These are phyloP conservation scores for Scaptomyza montana DNA, from an alignment of 1,140 invertebrate species.

Conservation along the genomic window DNA sequence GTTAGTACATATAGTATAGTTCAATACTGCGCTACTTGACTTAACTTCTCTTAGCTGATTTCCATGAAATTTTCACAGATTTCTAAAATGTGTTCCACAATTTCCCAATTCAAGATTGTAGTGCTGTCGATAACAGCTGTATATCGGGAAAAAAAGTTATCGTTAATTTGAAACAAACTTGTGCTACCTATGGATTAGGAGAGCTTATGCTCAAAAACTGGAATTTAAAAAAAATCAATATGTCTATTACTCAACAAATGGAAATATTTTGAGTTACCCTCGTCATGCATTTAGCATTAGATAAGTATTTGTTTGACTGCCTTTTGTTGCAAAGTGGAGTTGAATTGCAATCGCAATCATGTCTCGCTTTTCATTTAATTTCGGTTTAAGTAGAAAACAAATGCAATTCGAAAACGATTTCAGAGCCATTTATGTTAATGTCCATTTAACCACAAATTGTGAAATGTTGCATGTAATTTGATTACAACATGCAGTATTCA, in stretches of 20 bases:
- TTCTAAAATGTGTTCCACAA: too few species aligned
- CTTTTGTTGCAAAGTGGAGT: not conserved
- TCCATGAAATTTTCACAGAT: too few species aligned
- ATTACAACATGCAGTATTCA: slow-evolving; percentile 33
- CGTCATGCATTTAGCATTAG: not conserved
- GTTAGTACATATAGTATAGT: too few species aligned
- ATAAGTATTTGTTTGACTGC: not conserved
- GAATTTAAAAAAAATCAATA: too few species aligned
- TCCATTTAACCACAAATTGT: slow-evolving; percentile 32
- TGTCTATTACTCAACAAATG: not conserved
- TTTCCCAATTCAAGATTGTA: too few species aligned
- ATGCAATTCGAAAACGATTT: slow-evolving; percentile 48
- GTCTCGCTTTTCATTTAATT: slow-evolving; percentile 49
- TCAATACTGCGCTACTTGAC: too few species aligned
- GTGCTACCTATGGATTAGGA: too few species aligned
- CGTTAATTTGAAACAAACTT: too few species aligned
- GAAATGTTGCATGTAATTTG: slow-evolving; percentile 45
- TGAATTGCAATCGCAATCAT: slow-evolving; percentile 21
- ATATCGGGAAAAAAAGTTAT: too few species aligned
- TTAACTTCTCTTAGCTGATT: too few species aligned
- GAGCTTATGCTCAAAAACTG: too few species aligned
- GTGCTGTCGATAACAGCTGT: too few species aligned
- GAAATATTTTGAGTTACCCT: not conserved
- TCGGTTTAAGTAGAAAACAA: slow-evolving; percentile 44
- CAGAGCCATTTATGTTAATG: slow-evolving; percentile 35